phyloP scores from a whole-genome alignment of 1,140 invertebrate species.

The Leptoteleia sp. region DNA sequence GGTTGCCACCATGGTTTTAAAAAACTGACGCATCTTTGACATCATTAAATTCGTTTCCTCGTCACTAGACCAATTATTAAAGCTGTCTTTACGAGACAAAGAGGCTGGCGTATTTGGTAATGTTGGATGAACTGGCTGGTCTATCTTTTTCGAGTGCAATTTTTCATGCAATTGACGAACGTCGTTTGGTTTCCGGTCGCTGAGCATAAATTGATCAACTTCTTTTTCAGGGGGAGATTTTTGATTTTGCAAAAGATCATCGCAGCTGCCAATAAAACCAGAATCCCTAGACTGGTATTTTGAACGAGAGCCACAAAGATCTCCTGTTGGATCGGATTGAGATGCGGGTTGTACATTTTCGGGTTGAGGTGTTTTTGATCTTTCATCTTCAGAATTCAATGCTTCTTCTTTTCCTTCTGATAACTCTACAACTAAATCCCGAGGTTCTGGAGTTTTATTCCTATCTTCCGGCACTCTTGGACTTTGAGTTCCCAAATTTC shows the following conservation, averaged over 20 bases:
- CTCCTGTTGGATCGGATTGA: constrained; percentile 28
- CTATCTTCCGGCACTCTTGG: too few species aligned
- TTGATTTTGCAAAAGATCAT: constrained; percentile 89
- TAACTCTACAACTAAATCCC: constrained; percentile 75
- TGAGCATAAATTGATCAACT: constrained; percentile 47
- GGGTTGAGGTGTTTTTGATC: constrained; percentile 82
- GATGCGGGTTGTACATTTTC: constrained; percentile 72
- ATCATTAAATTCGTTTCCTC: constrained; percentile 97
- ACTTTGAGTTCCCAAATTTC: too few species aligned
- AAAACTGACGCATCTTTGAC: constrained; percentile 95
- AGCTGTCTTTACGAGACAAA: constrained; percentile 91
- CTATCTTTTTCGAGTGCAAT: constrained; percentile 56
- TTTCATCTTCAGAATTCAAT: constrained; percentile 60
- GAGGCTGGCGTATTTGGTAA: constrained; percentile 79
- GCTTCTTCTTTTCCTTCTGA: constrained; percentile 71
- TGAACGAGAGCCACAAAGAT: constrained; percentile 61
- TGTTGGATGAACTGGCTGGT: constrained; percentile 67
- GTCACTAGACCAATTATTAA: constrained; percentile 96
- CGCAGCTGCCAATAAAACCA: constrained; percentile 93
- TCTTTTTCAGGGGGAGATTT: constrained; percentile 67
- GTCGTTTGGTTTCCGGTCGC: constrained; percentile 59
- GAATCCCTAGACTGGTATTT: constrained; percentile 92
- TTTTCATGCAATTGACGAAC: constrained; percentile 49
- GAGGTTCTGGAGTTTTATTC: constrained; percentile 82
- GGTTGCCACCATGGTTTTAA: constrained; percentile 91